Evolutionary conservation across 2,888 invertebrate species (phyloP).

Genomic region (Phengaris arion): DNA sequence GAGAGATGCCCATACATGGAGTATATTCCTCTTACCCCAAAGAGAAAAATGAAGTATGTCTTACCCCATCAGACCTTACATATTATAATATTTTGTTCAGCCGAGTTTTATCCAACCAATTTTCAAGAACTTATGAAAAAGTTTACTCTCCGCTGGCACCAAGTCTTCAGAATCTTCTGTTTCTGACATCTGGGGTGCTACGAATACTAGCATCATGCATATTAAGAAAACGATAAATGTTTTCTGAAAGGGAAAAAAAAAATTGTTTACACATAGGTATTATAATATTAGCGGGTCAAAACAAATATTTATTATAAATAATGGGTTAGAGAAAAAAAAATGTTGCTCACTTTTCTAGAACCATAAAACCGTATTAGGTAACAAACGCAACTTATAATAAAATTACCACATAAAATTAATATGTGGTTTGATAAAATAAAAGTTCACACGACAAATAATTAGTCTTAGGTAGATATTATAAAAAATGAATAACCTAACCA

Average conservation of each 20-base stretch:
- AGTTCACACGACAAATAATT: background rate
- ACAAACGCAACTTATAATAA: background rate
- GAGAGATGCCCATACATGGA: too few relatives aligned
- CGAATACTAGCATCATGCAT: background rate
- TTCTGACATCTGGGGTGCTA: background rate
- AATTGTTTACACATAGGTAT: background rate
- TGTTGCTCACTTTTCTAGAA: too few relatives aligned
- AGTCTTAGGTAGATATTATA: too few relatives aligned
- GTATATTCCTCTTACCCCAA: background rate
- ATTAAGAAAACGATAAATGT: background rate
- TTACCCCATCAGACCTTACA: background rate
- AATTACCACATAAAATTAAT: too few relatives aligned
- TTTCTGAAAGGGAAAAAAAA: conserved; percentile 1
- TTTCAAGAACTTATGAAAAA: background rate
- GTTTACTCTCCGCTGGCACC: background rate
- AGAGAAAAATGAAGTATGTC: background rate
- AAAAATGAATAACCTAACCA: too few relatives aligned
- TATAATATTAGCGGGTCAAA: too few relatives aligned
- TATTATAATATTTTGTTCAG: background rate
- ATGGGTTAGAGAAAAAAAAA: too few relatives aligned
- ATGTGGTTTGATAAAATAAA: background rate
- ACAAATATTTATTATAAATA: too few relatives aligned
- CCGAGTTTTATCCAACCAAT: background rate
- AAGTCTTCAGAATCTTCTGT: background rate
- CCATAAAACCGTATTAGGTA: too few relatives aligned